phyloP scores from a whole-genome alignment of 23 tunicate genomes.

The Diplosoma virens region DNA sequence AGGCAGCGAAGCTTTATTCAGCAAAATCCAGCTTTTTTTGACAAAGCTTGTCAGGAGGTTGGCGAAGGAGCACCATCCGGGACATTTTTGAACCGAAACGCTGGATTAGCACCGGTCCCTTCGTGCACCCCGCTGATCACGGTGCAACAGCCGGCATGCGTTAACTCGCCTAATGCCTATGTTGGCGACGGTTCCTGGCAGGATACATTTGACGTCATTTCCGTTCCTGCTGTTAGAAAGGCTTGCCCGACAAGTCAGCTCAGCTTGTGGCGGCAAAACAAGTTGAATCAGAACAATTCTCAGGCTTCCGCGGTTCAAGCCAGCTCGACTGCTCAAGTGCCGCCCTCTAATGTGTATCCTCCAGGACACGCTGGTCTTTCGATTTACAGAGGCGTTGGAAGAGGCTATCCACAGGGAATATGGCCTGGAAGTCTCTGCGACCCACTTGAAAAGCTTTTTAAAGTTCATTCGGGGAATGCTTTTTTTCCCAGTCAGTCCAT shows the following conservation, averaged over 20 bases:
- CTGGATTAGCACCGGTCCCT: neutral
- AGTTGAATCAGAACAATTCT: conserved; percentile 43
- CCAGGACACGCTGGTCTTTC: conserved; percentile 20
- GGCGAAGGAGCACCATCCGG: neutral
- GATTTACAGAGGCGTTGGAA: conserved; percentile 31
- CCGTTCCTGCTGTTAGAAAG: conserved; percentile 1
- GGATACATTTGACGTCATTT: neutral
- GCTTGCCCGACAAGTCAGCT: conserved; percentile 58
- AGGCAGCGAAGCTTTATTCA: conserved; percentile 57
- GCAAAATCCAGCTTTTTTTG: conserved; percentile 27
- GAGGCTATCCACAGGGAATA: neutral
- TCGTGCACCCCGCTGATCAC: conserved; percentile 11
- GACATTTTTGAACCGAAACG: neutral
- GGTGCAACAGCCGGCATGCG: conserved; percentile 3
- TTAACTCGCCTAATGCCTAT: conserved; percentile 4
- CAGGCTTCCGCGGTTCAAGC: conserved; percentile 26
- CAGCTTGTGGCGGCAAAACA: conserved; percentile 47
- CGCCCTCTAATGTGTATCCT: neutral
- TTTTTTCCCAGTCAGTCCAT: neutral
- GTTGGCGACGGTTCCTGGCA: conserved; percentile 62
- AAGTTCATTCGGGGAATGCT: conserved; percentile 1
- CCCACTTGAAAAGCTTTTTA: conserved; percentile 45
- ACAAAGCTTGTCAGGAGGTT: conserved; percentile 28
- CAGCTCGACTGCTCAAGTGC: conserved; percentile 13
- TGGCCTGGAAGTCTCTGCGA: conserved; percentile 41